phyloP scores from a whole-genome alignment of 1,140 invertebrate genomes.

The Leptinotarsa defecta region DNA sequence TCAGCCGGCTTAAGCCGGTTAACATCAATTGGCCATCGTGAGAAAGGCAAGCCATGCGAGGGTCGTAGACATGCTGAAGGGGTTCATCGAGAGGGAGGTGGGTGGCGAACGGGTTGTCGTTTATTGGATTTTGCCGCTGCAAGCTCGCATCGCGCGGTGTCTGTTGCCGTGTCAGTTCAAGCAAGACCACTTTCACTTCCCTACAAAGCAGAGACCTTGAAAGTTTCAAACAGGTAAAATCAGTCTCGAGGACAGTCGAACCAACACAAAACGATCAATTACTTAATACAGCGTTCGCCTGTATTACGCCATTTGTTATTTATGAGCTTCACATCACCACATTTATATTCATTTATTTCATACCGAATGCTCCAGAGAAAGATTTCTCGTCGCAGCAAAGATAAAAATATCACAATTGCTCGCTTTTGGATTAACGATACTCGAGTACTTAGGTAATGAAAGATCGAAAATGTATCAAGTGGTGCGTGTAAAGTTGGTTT shows the following conservation, averaged over 20 bases:
- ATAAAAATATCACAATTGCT: constrained; percentile 11
- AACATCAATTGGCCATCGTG: too few species aligned
- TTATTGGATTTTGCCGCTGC: neutral
- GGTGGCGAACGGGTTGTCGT: neutral
- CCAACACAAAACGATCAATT: constrained; percentile 55
- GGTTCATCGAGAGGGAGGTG: neutral
- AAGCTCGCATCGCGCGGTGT: constrained; percentile 34
- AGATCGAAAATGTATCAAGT: constrained; percentile 24
- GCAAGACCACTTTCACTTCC: constrained; percentile 58
- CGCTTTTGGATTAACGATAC: neutral
- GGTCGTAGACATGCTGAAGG: neutral
- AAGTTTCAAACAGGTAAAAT: constrained; percentile 58
- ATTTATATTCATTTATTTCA: constrained; percentile 20
- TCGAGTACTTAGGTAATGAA: constrained; percentile 5
- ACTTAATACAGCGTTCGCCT: constrained; percentile 52
- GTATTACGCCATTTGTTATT: constrained; percentile 52
- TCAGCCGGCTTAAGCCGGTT: too few species aligned
- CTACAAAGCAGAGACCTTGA: constrained; percentile 57
- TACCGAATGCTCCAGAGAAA: neutral
- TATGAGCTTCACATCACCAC: constrained; percentile 37
- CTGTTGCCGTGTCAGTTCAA: constrained; percentile 51
- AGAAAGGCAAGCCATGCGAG: too few species aligned
- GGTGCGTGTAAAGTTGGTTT: constrained; percentile 33
- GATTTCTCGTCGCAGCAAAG: neutral
- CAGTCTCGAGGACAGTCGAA: constrained; percentile 56